These are phyloP conservation scores for Leptocoma aspasia DNA, from an alignment of 2,113 vertebrate genomes.

Conservation along the genomic window DNA sequence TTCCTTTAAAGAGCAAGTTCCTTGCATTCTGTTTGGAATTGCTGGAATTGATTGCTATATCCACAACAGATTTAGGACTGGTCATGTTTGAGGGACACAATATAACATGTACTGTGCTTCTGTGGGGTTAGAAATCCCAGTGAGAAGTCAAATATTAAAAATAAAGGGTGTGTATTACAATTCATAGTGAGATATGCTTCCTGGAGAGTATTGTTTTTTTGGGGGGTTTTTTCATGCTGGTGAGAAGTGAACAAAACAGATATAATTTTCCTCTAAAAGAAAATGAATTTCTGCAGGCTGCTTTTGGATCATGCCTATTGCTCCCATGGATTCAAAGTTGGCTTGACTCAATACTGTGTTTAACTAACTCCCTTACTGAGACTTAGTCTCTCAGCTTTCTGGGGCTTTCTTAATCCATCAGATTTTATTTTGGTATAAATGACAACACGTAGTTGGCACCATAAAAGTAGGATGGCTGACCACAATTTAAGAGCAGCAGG, in stretches of 20 bases:
- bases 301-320: background rate
- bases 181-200: background rate
- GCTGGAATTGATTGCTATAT: background rate
- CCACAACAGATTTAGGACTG: background rate
- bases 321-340: background rate
- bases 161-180: background rate
- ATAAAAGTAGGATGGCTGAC: background rate
- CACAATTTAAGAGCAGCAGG: background rate
- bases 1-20: background rate
- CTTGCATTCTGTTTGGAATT: background rate
- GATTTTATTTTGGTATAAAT: slow-evolving; percentile 11
- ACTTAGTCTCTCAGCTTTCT: background rate
- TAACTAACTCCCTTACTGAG: background rate
- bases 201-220: background rate
- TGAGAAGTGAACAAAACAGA: background rate
- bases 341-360: background rate
- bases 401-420: background rate
- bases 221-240: background rate
- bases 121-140: background rate
- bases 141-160: background rate
- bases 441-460: background rate
- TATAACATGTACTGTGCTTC: background rate
- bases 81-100: background rate
- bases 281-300: background rate
- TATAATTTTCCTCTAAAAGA: background rate